These are phyloP conservation scores for Trematomus loennbergii DNA, from an alignment of 2,113 vertebrate genomes.

Conservation along the genomic window DNA sequence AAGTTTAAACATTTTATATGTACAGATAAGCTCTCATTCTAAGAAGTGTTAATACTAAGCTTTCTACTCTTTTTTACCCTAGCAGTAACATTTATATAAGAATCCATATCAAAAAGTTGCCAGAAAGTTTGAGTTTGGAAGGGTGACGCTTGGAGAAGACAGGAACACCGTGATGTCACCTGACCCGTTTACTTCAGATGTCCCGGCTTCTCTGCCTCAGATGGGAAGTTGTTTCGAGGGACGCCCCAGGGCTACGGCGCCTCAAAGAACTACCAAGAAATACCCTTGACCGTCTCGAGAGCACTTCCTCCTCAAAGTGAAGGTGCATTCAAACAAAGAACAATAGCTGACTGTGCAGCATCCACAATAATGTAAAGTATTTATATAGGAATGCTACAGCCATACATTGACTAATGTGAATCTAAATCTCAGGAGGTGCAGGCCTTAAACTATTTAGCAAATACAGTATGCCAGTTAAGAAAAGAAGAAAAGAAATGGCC, in stretches of 20 bases:
- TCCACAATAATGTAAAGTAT: constrained; percentile 34
- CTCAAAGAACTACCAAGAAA: constrained; percentile 69
- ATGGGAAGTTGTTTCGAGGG: constrained; percentile 71
- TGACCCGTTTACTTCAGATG: constrained; percentile 56
- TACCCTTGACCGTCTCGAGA: constrained; percentile 65
- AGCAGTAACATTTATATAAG: constrained; percentile 38
- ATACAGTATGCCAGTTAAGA: not conserved
- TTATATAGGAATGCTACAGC: not conserved
- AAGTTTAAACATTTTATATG: not conserved
- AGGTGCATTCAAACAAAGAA: constrained; percentile 66
- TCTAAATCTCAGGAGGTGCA: constrained; percentile 5
- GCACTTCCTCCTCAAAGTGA: constrained; percentile 65
- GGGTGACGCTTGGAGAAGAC: constrained; percentile 57
- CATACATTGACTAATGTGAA: constrained; percentile 10
- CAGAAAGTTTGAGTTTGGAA: constrained; percentile 60
- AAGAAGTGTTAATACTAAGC: not conserved
- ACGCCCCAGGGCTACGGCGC: constrained; percentile 63
- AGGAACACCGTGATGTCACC: constrained; percentile 66
- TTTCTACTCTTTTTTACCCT: constrained; percentile 7
- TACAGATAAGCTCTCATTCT: not conserved
- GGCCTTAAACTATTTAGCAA: not conserved
- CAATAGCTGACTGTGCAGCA: constrained; percentile 45
- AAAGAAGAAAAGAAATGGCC: no score
- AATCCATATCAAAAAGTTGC: constrained; percentile 51
- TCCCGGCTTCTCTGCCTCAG: constrained; percentile 56